Evolutionary conservation across 2,113 vertebrate genomes (phyloP).

Genomic region (Neodon shergylaensis): DNA sequence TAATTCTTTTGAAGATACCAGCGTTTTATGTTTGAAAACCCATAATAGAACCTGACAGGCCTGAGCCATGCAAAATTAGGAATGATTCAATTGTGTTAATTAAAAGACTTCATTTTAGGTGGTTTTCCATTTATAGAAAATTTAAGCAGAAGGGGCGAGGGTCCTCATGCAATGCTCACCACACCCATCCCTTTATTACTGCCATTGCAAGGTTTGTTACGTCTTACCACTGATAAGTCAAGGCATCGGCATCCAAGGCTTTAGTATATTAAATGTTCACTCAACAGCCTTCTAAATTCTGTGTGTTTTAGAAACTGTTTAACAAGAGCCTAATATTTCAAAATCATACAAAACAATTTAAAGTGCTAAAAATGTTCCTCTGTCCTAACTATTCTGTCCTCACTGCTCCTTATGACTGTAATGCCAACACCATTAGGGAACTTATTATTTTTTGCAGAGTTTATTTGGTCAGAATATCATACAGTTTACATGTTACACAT

Average conservation of each 20-base stretch:
- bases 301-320: neutral
- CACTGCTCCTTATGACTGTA: rapidly evolving
- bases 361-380: neutral
- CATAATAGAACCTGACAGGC: neutral
- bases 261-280: neutral
- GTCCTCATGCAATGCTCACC: neutral
- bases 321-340: too few relatives aligned
- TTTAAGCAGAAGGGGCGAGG: neutral
- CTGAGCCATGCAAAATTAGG: neutral
- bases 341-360: neutral
- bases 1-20: neutral
- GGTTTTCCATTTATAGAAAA: neutral
- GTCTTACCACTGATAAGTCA: neutral
- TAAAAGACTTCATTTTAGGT: neutral
- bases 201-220: neutral
- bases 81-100: neutral
- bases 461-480: neutral
- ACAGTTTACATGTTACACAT: neutral
- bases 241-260: neutral
- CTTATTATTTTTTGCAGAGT: rapidly evolving
- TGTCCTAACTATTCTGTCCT: neutral
- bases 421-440: neutral
- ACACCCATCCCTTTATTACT: neutral
- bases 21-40: neutral
- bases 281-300: neutral